Conservation (phyloP, 2,113 vertebrate genomes). For the Calyptommatus sinebrachiatus region DNA sequence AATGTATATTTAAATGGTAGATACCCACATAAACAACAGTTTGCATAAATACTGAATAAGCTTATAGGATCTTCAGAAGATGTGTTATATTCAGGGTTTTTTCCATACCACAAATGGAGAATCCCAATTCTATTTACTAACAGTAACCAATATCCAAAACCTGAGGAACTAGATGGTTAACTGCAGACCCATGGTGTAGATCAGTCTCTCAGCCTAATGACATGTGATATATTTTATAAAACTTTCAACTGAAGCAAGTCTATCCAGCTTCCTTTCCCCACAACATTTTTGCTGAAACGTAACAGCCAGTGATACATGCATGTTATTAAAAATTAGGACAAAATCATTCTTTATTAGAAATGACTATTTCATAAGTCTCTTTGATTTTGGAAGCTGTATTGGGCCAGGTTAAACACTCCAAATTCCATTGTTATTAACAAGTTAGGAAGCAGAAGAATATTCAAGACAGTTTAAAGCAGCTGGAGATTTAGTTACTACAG, state of each 20-base stretch:
- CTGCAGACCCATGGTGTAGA: constrained; percentile 54
- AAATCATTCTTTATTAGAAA: constrained; percentile 89
- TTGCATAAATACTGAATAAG: constrained; percentile 70
- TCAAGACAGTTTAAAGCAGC: constrained; percentile 70
- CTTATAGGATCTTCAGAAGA: constrained; percentile 62
- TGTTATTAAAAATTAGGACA: constrained; percentile 82
- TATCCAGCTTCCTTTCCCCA: constrained; percentile 60
- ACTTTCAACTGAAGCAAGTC: constrained; percentile 61
- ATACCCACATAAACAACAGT: constrained; percentile 63
- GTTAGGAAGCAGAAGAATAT: constrained; percentile 76
- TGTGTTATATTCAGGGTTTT: constrained; percentile 63
- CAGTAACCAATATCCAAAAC: constrained; percentile 57
- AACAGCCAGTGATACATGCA: constrained; percentile 93
- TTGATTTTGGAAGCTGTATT: constrained; percentile 83
- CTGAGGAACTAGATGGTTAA: constrained; percentile 64
- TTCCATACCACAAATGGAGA: constrained; percentile 55
- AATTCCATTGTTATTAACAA: constrained; percentile 81
- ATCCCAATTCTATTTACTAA: constrained; percentile 60
- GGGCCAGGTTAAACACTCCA: constrained; percentile 81
- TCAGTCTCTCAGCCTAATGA: constrained; percentile 50
- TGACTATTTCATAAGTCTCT: constrained; percentile 90
- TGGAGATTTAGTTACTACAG: constrained; percentile 89
- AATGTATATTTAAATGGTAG: constrained; percentile 73
- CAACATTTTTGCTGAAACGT: constrained; percentile 74
- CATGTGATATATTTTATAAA: constrained; percentile 52